A percentile compares a stretch with the other conserved stretches of the same genome.
phyloP scores from a whole-genome alignment of 2,113 vertebrate species.

The Acanthisitta chloris region DNA sequence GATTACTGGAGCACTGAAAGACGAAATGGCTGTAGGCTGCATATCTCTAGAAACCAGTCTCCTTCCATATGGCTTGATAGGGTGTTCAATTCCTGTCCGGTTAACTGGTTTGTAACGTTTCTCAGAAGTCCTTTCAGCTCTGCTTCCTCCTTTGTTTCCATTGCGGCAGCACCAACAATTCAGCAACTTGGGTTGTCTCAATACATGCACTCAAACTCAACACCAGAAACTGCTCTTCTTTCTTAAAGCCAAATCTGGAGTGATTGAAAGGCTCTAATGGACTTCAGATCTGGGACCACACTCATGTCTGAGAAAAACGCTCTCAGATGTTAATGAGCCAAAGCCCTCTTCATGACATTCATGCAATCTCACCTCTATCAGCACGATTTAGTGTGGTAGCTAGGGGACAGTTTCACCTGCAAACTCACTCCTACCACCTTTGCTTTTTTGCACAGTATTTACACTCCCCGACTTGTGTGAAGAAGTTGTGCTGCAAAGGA shows the following conservation, averaged over 20 bases:
- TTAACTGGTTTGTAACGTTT: neutral
- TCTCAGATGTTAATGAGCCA: neutral
- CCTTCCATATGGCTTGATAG: neutral
- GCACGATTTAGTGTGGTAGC: neutral
- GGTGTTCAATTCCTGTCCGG: neutral
- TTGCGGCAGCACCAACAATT: neutral
- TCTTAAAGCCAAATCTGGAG: neutral
- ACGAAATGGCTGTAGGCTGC: neutral
- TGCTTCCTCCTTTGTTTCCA: neutral
- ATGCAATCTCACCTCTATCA: neutral
- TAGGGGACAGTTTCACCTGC: neutral
- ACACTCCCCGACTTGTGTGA: neutral
- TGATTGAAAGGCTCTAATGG: neutral
- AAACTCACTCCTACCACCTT: neutral
- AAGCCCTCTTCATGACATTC: neutral
- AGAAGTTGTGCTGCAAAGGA: neutral
- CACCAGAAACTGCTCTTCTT: neutral
- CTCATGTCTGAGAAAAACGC: neutral
- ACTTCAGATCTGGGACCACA: neutral
- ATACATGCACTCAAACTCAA: neutral
- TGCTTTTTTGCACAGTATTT: neutral
- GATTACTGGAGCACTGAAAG: neutral
- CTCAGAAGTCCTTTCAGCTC: conserved; percentile 6
- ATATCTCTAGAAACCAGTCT: conserved; percentile 35
- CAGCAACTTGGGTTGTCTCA: neutral